These are phyloP conservation scores for Acromyrmex echinatior DNA, from an alignment of 1,140 invertebrate species.

Conservation along the genomic window DNA sequence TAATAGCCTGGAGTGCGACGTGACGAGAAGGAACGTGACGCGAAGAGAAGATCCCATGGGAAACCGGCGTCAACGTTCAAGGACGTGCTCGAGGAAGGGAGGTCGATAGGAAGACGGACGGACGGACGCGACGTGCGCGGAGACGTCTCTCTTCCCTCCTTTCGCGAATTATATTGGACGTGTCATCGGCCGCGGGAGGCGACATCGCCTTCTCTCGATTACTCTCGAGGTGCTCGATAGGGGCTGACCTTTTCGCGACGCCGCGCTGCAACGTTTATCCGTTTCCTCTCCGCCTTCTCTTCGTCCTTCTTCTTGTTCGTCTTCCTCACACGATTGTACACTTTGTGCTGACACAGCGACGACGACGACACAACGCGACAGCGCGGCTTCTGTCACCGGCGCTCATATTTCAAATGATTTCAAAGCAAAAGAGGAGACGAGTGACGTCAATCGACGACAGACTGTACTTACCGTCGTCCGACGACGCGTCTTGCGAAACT, in stretches of 20 bases:
- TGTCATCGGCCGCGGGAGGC: slow-evolving; percentile 23
- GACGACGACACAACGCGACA: slow-evolving; percentile 8
- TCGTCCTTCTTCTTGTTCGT: not conserved
- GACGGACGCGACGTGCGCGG: not conserved
- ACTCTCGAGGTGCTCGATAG: slow-evolving; percentile 15
- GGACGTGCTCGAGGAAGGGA: slow-evolving; percentile 13
- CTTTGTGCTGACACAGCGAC: slow-evolving; percentile 12
- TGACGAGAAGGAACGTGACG: not conserved
- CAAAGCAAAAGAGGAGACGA: not conserved
- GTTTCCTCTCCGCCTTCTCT: not conserved
- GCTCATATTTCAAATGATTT: slow-evolving; percentile 13
- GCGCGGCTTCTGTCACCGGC: not conserved
- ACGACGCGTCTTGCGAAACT: slow-evolving; percentile 39
- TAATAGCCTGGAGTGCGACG: not conserved
- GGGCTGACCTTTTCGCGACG: slow-evolving; percentile 40
- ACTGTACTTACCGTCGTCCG: not conserved
- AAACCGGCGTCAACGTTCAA: not conserved
- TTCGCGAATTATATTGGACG: not conserved
- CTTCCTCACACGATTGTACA: slow-evolving; percentile 18
- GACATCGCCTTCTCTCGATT: not conserved
- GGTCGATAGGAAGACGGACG: not conserved
- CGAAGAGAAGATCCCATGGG: not conserved
- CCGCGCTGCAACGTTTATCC: not conserved
- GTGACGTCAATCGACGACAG: not conserved
- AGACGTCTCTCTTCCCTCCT: not conserved